Evolutionary conservation across 2,797 vertebrate species (phyloP).

Genomic region (Oceanodroma leucorhoa): DNA sequence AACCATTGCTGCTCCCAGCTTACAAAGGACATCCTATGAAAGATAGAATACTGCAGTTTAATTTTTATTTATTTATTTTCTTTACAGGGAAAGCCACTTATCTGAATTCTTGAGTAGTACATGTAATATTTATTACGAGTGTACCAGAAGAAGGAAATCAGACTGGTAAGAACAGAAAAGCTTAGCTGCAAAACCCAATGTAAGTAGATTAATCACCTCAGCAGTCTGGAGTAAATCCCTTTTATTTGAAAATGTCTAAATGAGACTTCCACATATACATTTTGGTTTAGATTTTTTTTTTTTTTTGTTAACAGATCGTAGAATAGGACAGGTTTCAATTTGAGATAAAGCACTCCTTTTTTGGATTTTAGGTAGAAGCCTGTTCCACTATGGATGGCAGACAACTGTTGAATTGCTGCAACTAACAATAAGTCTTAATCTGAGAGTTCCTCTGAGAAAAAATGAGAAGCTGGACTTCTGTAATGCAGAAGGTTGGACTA

Average conservation of each 20-base stretch:
- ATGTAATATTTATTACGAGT: slow-evolving; percentile 36
- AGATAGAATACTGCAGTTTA: not conserved
- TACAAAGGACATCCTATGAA: not conserved
- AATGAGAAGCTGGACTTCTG: not conserved
- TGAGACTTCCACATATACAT: not conserved
- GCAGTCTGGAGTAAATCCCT: slow-evolving; percentile 46
- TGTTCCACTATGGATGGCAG: not conserved
- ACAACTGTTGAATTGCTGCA: not conserved
- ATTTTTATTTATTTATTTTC: slow-evolving; percentile 7
- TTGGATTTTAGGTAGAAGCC: not conserved
- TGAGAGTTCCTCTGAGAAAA: not conserved
- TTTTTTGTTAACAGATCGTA: not conserved
- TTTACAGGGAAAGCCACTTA: slow-evolving; percentile 15
- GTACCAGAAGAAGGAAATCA: slow-evolving; percentile 18
- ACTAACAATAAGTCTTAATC: not conserved
- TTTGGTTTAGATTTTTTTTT: slow-evolving; percentile 4
- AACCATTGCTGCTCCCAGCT: not conserved
- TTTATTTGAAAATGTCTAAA: slow-evolving; percentile 65
- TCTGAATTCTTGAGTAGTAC: slow-evolving; percentile 19
- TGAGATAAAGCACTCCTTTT: not conserved
- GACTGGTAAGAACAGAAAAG: not conserved
- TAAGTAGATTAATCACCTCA: slow-evolving; percentile 53
- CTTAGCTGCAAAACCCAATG: slow-evolving; percentile 15
- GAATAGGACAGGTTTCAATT: not conserved
- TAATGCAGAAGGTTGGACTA: not conserved